A percentile compares a stretch with the other conserved stretches of the same genome.
Evolutionary conservation across 2,113 vertebrate genomes (phyloP).

Genomic region (Cryptotis parvus): DNA sequence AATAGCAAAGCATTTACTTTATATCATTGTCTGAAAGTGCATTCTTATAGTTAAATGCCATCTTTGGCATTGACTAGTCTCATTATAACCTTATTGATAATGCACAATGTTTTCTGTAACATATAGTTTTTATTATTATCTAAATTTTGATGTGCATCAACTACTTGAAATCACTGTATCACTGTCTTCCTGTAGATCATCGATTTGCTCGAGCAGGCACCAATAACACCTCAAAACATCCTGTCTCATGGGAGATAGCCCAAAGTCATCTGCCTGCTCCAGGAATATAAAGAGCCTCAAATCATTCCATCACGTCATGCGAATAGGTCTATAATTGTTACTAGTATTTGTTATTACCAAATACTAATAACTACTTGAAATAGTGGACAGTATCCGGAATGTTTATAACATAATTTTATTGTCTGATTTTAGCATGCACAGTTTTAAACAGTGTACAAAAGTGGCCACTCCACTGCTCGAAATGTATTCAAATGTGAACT

Average conservation of each 20-base stretch:
- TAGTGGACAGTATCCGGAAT: background rate
- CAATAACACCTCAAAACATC: no score
- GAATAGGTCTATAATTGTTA: no score
- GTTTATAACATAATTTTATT: background rate
- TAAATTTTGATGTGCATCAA: background rate
- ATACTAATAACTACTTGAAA: background rate
- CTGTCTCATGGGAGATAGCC: no score
- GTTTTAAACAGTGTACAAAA: background rate
- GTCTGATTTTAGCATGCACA: background rate
- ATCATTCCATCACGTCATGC: no score
- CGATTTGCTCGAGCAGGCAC: no score
- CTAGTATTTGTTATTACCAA: background rate
- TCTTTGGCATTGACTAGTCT: background rate
- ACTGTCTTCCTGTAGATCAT: no score
- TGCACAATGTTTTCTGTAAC: background rate
- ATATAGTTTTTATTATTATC: background rate
- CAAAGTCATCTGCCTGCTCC: no score
- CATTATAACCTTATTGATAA: background rate
- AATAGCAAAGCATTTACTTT: conserved; percentile 11
- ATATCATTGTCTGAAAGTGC: background rate
- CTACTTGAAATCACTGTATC: background rate
- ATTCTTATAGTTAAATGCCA: background rate
- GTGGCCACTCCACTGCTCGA: background rate
- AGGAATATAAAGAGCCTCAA: no score
- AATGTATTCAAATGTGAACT: background rate